These are phyloP conservation scores for Cataglyphis hispanica DNA, from an alignment of 1,140 invertebrate species.

Conservation along the genomic window DNA sequence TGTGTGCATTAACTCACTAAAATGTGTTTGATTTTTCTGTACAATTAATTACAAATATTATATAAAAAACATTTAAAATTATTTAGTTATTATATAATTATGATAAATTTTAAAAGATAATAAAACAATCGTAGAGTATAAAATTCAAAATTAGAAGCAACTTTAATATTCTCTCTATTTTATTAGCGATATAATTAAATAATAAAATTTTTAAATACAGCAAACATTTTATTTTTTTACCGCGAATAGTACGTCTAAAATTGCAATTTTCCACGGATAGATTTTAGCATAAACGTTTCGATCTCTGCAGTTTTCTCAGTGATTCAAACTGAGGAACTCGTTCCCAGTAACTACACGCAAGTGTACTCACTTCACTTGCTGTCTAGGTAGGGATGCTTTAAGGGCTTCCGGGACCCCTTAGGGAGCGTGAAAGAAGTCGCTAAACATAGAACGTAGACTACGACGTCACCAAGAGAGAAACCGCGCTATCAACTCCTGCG, in stretches of 20 bases:
- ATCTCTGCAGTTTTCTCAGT: conserved; percentile 32
- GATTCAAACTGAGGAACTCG: conserved; percentile 32
- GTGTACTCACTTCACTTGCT: conserved; percentile 53
- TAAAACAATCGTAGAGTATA: not conserved
- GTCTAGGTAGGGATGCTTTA: conserved; percentile 68
- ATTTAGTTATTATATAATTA: not conserved
- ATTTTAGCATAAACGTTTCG: not conserved
- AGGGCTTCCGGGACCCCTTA: conserved; percentile 66
- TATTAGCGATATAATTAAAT: not conserved
- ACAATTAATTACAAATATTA: not conserved
- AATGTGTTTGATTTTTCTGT: not conserved
- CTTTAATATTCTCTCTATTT: not conserved
- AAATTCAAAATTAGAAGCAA: not conserved
- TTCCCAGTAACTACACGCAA: conserved; percentile 40
- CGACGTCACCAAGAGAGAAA: conserved; percentile 13
- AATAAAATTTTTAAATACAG: not conserved
- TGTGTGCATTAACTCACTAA: not conserved
- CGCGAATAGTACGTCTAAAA: not conserved
- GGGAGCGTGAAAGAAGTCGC: conserved; percentile 58
- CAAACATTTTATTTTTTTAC: conserved; percentile 4
- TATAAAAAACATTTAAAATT: not conserved
- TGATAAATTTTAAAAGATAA: not conserved
- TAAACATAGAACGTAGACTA: conserved; percentile 61
- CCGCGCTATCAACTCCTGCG: conserved; percentile 4
- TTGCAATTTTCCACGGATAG: not conserved